Evolutionary conservation across 2,113 vertebrate species (phyloP).

Genomic region (Gasterosteus nipponicus): DNA sequence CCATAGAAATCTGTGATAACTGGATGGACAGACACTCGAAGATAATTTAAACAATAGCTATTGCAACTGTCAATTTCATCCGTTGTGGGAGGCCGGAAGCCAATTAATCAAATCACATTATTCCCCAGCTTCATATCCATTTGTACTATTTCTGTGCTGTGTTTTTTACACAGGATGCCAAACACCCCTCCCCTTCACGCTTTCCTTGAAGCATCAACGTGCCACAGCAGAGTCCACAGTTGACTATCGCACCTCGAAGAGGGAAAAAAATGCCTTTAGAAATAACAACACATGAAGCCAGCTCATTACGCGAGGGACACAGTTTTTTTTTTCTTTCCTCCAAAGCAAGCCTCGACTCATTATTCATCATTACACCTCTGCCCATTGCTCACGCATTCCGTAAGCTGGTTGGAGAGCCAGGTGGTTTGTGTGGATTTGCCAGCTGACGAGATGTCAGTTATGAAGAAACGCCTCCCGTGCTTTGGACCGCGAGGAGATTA

Average conservation of each 20-base stretch:
- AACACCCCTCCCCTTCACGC: too few relatives aligned
- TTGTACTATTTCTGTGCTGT: slow-evolving; percentile 36
- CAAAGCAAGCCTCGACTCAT: slow-evolving; percentile 88
- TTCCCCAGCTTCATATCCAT: slow-evolving; percentile 15
- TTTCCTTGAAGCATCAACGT: slow-evolving; percentile 75
- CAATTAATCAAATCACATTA: background rate
- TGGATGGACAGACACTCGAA: background rate
- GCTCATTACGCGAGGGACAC: slow-evolving; percentile 79
- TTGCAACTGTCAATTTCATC: background rate
- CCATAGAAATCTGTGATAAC: background rate
- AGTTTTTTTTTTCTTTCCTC: slow-evolving; percentile 72
- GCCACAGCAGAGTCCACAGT: slow-evolving; percentile 86
- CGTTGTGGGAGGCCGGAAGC: background rate
- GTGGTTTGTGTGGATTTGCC: slow-evolving; percentile 73
- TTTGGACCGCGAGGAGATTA: slow-evolving; percentile 27
- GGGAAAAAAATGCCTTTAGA: slow-evolving; percentile 80
- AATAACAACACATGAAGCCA: slow-evolving; percentile 84
- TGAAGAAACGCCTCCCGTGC: slow-evolving; percentile 25
- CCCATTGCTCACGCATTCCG: slow-evolving; percentile 86
- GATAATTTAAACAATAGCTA: background rate
- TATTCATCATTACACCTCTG: slow-evolving; percentile 84
- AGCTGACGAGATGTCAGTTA: slow-evolving; percentile 57
- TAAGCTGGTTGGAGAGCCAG: slow-evolving; percentile 78
- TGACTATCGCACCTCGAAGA: slow-evolving; percentile 86
- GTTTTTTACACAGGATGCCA: background rate